These are phyloP conservation scores for Acanthisitta chloris DNA, from an alignment of 2,113 vertebrate species.

Conservation along the genomic window DNA sequence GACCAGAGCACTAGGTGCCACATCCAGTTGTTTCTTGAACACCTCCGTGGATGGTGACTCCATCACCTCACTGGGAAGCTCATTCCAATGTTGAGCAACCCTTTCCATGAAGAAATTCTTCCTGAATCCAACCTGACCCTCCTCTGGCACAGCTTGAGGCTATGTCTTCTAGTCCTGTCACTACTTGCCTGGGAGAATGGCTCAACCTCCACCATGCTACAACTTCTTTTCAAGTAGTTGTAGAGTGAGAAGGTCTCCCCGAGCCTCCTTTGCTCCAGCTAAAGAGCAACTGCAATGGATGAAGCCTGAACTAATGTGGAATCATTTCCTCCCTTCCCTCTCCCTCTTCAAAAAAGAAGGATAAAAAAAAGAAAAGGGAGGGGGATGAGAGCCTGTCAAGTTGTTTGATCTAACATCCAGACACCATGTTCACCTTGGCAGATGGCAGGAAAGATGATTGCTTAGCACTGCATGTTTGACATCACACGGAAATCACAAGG, in stretches of 20 bases:
- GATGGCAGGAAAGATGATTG: slow-evolving; percentile 53
- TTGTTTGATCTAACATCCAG: not conserved
- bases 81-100: not conserved
- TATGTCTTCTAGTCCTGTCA: fast-evolving
- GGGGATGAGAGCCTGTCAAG: not conserved
- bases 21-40: not conserved
- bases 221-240: not conserved
- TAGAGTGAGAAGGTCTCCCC: not conserved
- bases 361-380: fast-evolving
- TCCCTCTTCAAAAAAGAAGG: not conserved
- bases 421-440: slow-evolving; percentile 34
- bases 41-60: not conserved
- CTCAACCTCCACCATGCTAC: too few relatives aligned
- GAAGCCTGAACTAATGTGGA: not conserved
- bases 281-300: not conserved
- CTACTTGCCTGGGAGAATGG: not conserved
- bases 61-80: too few relatives aligned
- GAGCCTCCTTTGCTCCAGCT: not conserved
- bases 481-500: slow-evolving; percentile 34
- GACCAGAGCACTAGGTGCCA: not conserved
- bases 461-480: slow-evolving; percentile 65
- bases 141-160: not conserved
- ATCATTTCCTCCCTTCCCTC: not conserved
- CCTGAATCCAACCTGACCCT: not conserved
- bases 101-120: not conserved